Conservation (phyloP, 1,140 invertebrate species). For the Rhopalosiphum maidis region DNA sequence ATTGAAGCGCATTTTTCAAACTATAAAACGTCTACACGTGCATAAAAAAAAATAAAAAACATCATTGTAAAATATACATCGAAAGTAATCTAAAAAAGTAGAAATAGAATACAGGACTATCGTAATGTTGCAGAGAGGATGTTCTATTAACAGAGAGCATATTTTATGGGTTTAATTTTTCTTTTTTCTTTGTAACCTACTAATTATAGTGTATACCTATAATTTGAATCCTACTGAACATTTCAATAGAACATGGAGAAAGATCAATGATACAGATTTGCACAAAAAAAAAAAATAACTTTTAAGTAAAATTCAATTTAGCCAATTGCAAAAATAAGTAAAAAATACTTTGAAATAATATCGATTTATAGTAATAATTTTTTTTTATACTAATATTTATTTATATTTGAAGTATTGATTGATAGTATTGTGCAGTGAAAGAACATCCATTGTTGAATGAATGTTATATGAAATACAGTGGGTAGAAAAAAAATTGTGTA, state of each 20-base stretch:
- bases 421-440: not conserved
- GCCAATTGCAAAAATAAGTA: not conserved
- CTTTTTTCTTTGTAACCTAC: not conserved
- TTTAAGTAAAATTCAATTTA: not conserved
- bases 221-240: not conserved
- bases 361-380: not conserved
- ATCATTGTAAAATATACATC: not conserved
- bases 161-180: not conserved
- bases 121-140: not conserved
- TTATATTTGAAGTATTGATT: not conserved
- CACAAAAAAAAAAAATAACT: not conserved
- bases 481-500: too few relatives aligned
- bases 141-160: not conserved
- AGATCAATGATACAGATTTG: not conserved
- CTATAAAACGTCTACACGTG: not conserved
- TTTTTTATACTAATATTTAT: not conserved
- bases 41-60: not conserved
- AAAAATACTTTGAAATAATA: not conserved
- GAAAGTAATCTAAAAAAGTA: not conserved
- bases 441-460: too few relatives aligned
- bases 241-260: not conserved
- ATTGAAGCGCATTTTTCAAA: not conserved
- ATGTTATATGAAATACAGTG: too few relatives aligned
- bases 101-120: not conserved
- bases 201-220: not conserved